These are phyloP conservation scores for Crax fasciolata DNA, from an alignment of 2,797 vertebrate species.

Conservation along the genomic window DNA sequence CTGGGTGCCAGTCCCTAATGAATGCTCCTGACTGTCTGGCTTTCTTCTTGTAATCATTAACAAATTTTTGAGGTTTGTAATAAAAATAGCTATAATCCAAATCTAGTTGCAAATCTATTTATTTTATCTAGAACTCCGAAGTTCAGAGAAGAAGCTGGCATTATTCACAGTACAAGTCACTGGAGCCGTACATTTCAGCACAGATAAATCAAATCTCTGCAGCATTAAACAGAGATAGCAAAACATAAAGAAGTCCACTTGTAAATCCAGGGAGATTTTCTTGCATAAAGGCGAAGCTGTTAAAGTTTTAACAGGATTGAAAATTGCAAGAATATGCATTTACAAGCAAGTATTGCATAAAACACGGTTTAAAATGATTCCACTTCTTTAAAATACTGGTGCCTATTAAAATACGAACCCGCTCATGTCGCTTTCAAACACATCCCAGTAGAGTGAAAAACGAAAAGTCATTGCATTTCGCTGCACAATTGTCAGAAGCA, in stretches of 20 bases:
- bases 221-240: neutral
- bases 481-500: constrained; percentile 2
- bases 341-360: neutral
- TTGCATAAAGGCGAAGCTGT: neutral
- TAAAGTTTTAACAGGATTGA: constrained; percentile 45
- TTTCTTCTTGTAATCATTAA: neutral
- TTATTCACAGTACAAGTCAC: neutral
- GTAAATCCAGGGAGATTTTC: constrained; percentile 38
- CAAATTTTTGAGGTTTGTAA: neutral
- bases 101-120: neutral
- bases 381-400: neutral
- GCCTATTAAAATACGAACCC: neutral
- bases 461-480: constrained; percentile 27
- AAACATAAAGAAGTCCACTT: neutral
- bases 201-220: constrained; percentile 37
- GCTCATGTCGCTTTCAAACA: neutral
- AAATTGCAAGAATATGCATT: constrained; percentile 16
- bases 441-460: neutral
- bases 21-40: neutral
- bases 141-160: neutral
- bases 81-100: neutral
- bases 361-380: neutral
- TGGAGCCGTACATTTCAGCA: neutral
- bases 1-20: neutral
- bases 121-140: neutral